phyloP scores from a whole-genome alignment of 1,140 invertebrate genomes.

The Drosophila varians region DNA sequence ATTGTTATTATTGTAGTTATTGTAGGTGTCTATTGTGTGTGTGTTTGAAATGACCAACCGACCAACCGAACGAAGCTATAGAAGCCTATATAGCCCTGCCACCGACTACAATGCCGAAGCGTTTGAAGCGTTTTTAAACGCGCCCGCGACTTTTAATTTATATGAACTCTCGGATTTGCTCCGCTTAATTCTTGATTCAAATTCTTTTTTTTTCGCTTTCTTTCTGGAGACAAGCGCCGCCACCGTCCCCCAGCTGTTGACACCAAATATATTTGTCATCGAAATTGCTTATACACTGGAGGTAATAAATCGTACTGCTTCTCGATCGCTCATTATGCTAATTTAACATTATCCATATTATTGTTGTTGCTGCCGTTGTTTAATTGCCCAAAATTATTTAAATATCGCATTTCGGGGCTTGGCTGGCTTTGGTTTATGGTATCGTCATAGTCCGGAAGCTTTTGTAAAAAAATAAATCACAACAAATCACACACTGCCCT shows the following conservation, averaged over 20 bases:
- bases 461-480: neutral
- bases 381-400: conserved; percentile 36
- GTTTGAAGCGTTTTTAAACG: conserved; percentile 63
- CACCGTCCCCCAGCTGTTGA: conserved; percentile 5
- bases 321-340: conserved; percentile 30
- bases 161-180: conserved; percentile 34
- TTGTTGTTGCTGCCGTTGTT: conserved; percentile 12
- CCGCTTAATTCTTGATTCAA: conserved; percentile 11
- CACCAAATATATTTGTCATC: conserved; percentile 38
- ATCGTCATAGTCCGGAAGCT: conserved; percentile 33
- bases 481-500: conserved; percentile 16
- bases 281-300: conserved; percentile 4
- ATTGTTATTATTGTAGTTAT: conserved; percentile 34
- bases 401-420: conserved; percentile 21
- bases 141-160: conserved; percentile 48
- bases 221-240: conserved; percentile 5
- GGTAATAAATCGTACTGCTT: conserved; percentile 27
- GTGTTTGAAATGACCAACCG: conserved; percentile 27
- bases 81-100: conserved; percentile 19
- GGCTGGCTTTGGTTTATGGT: conserved; percentile 11
- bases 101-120: conserved; percentile 54
- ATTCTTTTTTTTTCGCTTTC: neutral
- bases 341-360: conserved; percentile 18
- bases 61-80: neutral
- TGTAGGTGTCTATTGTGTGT: conserved; percentile 41